phyloP scores from a whole-genome alignment of 2,113 vertebrate genomes.

The Heliornis fulica region DNA sequence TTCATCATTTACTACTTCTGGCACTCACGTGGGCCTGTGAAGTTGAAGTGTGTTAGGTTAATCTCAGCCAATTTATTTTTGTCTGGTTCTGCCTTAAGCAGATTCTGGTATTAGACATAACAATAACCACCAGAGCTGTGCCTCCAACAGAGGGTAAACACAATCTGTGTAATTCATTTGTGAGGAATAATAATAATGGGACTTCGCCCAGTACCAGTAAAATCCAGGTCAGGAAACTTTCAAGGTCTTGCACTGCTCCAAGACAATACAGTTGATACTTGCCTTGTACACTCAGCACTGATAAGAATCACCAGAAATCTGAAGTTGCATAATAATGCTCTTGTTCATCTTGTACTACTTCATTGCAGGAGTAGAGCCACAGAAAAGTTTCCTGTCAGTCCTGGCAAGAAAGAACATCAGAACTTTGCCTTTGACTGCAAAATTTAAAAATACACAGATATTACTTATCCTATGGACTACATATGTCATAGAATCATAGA shows the following conservation, averaged over 20 bases:
- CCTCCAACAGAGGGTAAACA: conserved; percentile 23
- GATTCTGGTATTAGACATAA: conserved; percentile 30
- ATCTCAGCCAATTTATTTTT: conserved; percentile 15
- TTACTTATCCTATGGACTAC: not conserved
- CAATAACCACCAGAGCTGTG: conserved; percentile 5
- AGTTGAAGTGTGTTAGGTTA: not conserved
- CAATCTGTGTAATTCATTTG: conserved; percentile 25
- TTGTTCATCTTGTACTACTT: not conserved
- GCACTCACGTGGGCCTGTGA: not conserved
- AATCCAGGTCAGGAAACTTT: conserved; percentile 29
- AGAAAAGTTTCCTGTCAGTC: not conserved
- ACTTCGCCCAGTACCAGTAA: not conserved
- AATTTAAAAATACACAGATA: not conserved
- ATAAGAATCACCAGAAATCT: not conserved
- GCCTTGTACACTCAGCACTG: not conserved
- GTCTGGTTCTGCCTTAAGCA: conserved; percentile 7
- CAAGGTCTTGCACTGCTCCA: not conserved
- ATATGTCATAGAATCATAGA: no score
- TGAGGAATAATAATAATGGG: conserved; percentile 5
- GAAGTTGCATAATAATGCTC: not conserved
- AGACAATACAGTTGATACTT: not conserved
- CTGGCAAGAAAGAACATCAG: not conserved
- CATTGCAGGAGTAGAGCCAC: not conserved
- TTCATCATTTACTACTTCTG: not conserved
- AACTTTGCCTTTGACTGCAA: not conserved